phyloP scores from a whole-genome alignment of 2,113 vertebrate species.

The Poeciliopsis occidentalis region DNA sequence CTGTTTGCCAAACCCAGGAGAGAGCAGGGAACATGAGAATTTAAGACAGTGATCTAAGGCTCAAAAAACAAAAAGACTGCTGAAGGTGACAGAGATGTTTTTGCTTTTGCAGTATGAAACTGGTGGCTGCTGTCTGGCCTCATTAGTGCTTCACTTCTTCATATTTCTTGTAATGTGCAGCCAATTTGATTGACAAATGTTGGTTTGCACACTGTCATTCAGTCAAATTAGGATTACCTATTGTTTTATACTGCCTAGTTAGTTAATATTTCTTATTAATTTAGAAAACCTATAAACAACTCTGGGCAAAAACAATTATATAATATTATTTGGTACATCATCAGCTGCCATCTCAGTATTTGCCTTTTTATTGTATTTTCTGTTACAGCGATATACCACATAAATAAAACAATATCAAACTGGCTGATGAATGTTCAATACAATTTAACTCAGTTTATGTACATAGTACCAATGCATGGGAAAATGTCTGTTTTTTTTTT shows the following conservation, averaged over 20 bases:
- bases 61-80: constrained; percentile 36
- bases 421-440: neutral
- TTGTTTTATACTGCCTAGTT: too few species aligned
- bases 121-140: constrained; percentile 34
- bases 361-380: constrained; percentile 30
- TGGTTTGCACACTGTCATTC: too few species aligned
- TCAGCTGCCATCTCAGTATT: too few species aligned
- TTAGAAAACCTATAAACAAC: too few species aligned
- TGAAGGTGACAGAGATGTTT: constrained; percentile 22
- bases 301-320: too few species aligned
- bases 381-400: neutral
- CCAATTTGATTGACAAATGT: neutral
- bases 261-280: too few species aligned
- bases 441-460: neutral
- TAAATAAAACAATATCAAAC: neutral
- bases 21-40: constrained; percentile 30
- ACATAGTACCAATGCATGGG: too few species aligned
- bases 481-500: too few species aligned
- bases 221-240: too few species aligned
- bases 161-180: constrained; percentile 26
- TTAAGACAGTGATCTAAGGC: constrained; percentile 44
- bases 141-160: constrained; percentile 45
- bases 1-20: constrained; percentile 32
- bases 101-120: constrained; percentile 11
- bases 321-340: too few species aligned